Percentiles rank a stretch among this genome's conserved stretches.
These are phyloP conservation scores for Epiblema foenella DNA, from an alignment of 2,888 invertebrate genomes.

Conservation along the genomic window DNA sequence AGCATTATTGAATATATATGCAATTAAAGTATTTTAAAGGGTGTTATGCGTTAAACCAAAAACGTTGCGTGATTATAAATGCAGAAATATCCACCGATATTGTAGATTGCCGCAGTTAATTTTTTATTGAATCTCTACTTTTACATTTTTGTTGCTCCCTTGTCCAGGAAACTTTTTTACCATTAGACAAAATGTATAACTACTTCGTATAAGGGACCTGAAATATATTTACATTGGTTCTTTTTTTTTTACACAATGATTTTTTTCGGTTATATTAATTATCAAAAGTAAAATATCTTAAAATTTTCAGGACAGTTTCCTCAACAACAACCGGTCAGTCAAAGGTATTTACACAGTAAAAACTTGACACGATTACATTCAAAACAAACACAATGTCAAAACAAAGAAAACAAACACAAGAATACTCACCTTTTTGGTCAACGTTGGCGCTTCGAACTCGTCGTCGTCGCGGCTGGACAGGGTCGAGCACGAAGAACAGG, in stretches of 20 bases:
- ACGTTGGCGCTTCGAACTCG: slow-evolving; percentile 76
- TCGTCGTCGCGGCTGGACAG: slow-evolving; percentile 90
- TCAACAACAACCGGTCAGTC: slow-evolving; percentile 1
- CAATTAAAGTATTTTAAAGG: no score
- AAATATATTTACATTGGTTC: neutral
- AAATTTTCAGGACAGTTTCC: slow-evolving; percentile 2
- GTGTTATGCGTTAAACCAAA: no score
- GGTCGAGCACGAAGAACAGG: slow-evolving; percentile 90
- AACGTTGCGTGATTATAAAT: no score
- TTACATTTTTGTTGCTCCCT: neutral
- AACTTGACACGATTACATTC: slow-evolving; percentile 13
- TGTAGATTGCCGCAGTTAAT: no score
- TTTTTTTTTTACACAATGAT: neutral
- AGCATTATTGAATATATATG: no score
- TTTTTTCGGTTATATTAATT: slow-evolving; percentile 10
- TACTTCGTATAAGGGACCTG: neutral
- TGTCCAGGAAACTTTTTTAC: neutral
- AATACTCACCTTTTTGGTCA: slow-evolving; percentile 80
- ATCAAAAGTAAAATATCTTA: slow-evolving; percentile 6
- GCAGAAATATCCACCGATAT: no score
- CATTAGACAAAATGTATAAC: neutral
- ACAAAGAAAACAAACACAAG: slow-evolving; percentile 45
- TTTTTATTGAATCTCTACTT: neutral
- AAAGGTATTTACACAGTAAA: neutral
- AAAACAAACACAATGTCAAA: slow-evolving; percentile 29